phyloP scores from a whole-genome alignment of 2,113 vertebrate species.

The Notechis scutatus region DNA sequence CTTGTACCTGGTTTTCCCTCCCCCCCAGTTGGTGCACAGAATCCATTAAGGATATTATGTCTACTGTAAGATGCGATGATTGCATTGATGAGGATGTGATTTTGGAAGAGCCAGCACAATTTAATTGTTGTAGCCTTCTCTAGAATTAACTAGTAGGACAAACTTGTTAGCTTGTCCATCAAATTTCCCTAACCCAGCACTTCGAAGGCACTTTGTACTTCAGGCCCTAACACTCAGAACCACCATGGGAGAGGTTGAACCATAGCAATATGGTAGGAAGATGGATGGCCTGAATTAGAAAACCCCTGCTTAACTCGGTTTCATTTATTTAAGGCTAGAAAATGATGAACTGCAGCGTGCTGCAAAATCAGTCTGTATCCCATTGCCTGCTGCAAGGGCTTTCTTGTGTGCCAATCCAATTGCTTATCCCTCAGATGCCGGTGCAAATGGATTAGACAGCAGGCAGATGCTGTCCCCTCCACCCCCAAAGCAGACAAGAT shows the following conservation, averaged over 20 bases:
- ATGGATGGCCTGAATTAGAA: not conserved
- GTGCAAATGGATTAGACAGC: slow-evolving; percentile 1
- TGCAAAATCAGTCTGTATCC: slow-evolving; percentile 3
- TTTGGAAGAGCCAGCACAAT: not conserved
- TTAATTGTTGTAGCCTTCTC: not conserved
- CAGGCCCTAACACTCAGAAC: not conserved
- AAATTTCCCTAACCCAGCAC: not conserved
- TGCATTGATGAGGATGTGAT: fast-evolving
- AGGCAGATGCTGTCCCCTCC: slow-evolving; percentile 27
- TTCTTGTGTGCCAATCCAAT: slow-evolving; percentile 10
- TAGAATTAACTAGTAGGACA: not conserved
- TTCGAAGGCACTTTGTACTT: not conserved
- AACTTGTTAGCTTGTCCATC: not conserved
- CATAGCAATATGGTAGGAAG: fast-evolving
- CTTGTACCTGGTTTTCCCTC: not conserved
- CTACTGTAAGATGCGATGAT: not conserved
- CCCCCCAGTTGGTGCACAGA: not conserved
- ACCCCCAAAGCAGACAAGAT: not conserved
- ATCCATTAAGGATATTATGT: not conserved
- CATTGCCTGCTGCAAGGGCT: not conserved
- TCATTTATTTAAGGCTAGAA: not conserved
- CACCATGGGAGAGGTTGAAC: not conserved
- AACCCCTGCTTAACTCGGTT: not conserved
- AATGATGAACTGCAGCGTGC: fast-evolving
- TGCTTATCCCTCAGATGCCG: not conserved